phyloP scores from a whole-genome alignment of 2,113 vertebrate genomes.

The Acrocephalus arundinaceus region DNA sequence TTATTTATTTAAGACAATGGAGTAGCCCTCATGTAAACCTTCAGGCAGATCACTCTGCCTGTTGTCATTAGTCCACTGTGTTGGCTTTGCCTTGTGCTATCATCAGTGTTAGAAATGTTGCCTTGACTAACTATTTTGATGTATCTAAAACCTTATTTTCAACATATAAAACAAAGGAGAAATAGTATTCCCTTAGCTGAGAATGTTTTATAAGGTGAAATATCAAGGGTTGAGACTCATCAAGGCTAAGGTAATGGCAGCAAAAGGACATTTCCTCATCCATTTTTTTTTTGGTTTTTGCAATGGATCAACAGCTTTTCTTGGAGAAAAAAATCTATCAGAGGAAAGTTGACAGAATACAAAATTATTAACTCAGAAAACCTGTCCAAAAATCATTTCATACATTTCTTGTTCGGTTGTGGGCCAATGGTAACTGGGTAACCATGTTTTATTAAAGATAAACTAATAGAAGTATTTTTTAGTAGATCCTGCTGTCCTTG shows the following conservation, averaged over 20 bases:
- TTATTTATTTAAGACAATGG: not conserved
- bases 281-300: not conserved
- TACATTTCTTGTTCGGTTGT: not conserved
- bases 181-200: not conserved
- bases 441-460: constrained; percentile 26
- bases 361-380: not conserved
- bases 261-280: not conserved
- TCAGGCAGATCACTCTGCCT: not conserved
- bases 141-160: not conserved
- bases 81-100: not conserved
- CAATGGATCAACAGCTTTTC: not conserved
- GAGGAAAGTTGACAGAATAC: not conserved
- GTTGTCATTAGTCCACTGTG: not conserved
- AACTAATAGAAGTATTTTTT: constrained; percentile 20
- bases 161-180: not conserved
- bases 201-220: not conserved
- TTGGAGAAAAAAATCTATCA: not conserved
- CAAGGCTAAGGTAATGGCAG: not conserved
- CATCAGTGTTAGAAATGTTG: not conserved
- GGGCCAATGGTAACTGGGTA: not conserved
- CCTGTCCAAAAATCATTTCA: not conserved
- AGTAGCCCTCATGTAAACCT: not conserved
- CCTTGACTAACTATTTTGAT: not conserved
- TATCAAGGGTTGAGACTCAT: not conserved
- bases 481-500: constrained; percentile 34